Base-by-base conservation (phyloP, 2,888 invertebrate species). In the Bellardia pandia region DNA sequence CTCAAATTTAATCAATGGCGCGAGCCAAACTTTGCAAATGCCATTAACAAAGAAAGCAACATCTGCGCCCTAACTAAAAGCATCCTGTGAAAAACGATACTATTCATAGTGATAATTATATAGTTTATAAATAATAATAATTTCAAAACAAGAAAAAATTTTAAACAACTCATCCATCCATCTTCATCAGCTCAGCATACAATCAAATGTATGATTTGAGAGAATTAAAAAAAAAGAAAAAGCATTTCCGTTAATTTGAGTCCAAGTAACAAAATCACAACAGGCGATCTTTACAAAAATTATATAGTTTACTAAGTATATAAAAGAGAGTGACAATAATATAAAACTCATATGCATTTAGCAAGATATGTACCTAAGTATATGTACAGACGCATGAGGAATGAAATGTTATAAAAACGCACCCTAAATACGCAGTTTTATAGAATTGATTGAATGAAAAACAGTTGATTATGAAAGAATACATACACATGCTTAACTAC, bases 31-130 rank as follows among this genome's bases (percentile, higher is more conserved):
- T 78, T 77, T 76, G 14, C 48, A 84, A 84, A 72, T 66, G 37
- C n/a, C 16, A n/a, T 72, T 74, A 51, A 66, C 13, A 30, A 48
- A 66, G 23, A 30, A 37, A 23, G 30, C 58, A 85, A 85, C 87
- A 87, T 87, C 87, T 87, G 87, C 78, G 48, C 64, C 72, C 77
- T 69, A 30, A 58, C 9, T 45, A 64, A 56, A 56, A 72, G 81
- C 87, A 87, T 82, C 85, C 87, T 87, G 81, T 87, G 87, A 87
- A 87, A 87, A 87, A 81, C 78, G 85, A 87, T 87, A 85, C 87
- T 85, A 72, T 76, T 76, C 87, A 87, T 53, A 75, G 81, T 85
- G 78, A 85, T 87, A 87, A 87, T 87, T 87, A 87, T 82, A 87
- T 58, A 80, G 78, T 85, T 84, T 72, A 66, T 71, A 76, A 71